Evolutionary conservation across 1,140 invertebrate genomes (phyloP), one percentile per base, ranked within the genome.

Genomic region (Oreohelix idahoensis): DNA sequence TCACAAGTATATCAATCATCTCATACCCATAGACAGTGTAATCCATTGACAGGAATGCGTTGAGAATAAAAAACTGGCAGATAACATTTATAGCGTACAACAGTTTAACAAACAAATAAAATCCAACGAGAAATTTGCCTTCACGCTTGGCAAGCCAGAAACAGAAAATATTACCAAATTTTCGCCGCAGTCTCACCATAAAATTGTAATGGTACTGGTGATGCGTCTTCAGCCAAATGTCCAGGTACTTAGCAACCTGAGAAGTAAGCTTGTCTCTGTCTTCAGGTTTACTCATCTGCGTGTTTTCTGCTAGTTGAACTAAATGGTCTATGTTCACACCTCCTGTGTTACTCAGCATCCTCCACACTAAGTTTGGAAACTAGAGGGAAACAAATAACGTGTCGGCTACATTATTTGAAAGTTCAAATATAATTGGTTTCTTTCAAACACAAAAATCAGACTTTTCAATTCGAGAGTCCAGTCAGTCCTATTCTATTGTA

Each of bases 121-220:
- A 85, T 35, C 89, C 90, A 13, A 92, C 92, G 15, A 94, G 89
- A 83, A 92, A 94, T 75, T 92, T 92, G 15, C 93, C 93, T 84
- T 92, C 89, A 17, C 92, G 87, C 53, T 91, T 91, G 17, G 93
- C 93, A 53, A 86, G 53, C 77, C 78, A 83, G 79, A 84, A 86
- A 39, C 83, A 86, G 80, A 81, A 84, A n/a, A 84, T 53, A 23
- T 76, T 79, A 36, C 49, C 79, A n/a, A 80, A 49, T 0, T 36
- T n/a, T 15, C 80, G 80, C 0, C 85, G 66, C 20, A 84, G 10
- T 13, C 85, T 66, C 8, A 80, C 80, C 0, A 83, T 23, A 17
- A 83, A 11, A 45, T 84, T 84, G 69, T 49, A 79, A 32, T 78
- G 76, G 45, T 86, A 84, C 51, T 84, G 80, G 32, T 80, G 79